Evolutionary conservation across 2,113 vertebrate genomes (phyloP).

Genomic region (Nerophis ophidion): DNA sequence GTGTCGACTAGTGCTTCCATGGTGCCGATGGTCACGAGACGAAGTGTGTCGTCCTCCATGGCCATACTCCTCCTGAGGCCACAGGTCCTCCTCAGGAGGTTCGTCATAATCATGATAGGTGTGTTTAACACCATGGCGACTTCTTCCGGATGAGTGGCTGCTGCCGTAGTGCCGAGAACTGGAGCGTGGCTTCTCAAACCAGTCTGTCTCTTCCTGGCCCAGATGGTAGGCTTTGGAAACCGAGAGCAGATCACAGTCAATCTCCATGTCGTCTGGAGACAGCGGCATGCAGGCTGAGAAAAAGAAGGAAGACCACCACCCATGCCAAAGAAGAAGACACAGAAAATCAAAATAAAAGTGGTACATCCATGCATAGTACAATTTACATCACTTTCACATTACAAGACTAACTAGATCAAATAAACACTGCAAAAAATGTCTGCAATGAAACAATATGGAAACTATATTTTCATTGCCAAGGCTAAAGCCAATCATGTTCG

Average conservation of each 20-base stretch:
- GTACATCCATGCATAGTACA: slow-evolving; percentile 62
- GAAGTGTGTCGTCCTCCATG: slow-evolving; percentile 74
- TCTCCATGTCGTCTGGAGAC: slow-evolving; percentile 67
- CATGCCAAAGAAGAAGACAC: slow-evolving; percentile 58
- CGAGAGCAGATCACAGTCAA: slow-evolving; percentile 96
- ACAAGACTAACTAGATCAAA: slow-evolving; percentile 36
- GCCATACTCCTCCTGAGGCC: slow-evolving; percentile 87
- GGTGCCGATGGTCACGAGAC: slow-evolving; percentile 85
- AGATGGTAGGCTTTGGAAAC: slow-evolving; percentile 99
- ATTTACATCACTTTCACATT: slow-evolving; percentile 34
- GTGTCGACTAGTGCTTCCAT: slow-evolving; percentile 83
- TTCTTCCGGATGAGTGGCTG: slow-evolving; percentile 86
- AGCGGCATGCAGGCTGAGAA: slow-evolving; percentile 73
- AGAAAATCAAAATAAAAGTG: slow-evolving; percentile 57
- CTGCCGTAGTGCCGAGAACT: slow-evolving; percentile 88
- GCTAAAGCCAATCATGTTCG: background rate
- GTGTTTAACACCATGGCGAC: slow-evolving; percentile 83
- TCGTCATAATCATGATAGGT: slow-evolving; percentile 95
- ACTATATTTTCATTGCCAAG: background rate
- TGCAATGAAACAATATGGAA: background rate
- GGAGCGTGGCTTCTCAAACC: slow-evolving; percentile 98
- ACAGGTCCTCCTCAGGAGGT: slow-evolving; percentile 86
- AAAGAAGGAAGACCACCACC: slow-evolving; percentile 61
- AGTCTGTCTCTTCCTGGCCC: slow-evolving; percentile 99
- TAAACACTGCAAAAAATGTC: slow-evolving; percentile 54